Evolutionary conservation across 2,888 invertebrate species (phyloP).

Genomic region (Suillia variegata): DNA sequence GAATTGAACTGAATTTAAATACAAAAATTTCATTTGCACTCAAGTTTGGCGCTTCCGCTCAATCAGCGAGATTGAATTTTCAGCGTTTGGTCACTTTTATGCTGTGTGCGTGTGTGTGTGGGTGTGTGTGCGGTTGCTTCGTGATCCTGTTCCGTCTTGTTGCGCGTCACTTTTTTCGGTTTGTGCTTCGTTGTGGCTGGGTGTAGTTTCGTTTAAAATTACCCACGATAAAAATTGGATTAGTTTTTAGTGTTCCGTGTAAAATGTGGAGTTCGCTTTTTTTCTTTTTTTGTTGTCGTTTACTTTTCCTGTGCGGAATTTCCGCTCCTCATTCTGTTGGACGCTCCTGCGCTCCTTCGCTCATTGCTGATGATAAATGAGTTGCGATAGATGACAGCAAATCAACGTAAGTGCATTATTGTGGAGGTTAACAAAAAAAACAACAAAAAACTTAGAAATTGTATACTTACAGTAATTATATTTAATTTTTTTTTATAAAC

Average conservation of each 20-base stretch:
- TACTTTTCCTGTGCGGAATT: conserved; percentile 25
- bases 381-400: conserved; percentile 58
- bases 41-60: conserved; percentile 26
- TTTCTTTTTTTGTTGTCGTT: too few species aligned
- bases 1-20: too few species aligned
- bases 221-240: conserved; percentile 56
- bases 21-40: too few species aligned
- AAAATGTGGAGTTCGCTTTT: too few species aligned
- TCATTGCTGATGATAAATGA: conserved; percentile 55
- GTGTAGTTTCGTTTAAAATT: conserved; percentile 19
- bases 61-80: conserved; percentile 58
- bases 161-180: neutral
- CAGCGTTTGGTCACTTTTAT: conserved; percentile 46
- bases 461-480: too few species aligned
- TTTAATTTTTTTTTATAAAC: too few species aligned
- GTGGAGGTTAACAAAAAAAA: neutral
- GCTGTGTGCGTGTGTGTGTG: neutral
- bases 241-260: conserved; percentile 46
- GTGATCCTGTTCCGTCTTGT: conserved; percentile 18
- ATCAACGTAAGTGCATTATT: conserved; percentile 57
- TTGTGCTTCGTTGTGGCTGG: conserved; percentile 4
- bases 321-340: conserved; percentile 31
- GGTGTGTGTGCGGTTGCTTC: neutral
- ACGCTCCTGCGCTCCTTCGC: conserved; percentile 11
- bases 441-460: too few species aligned